A percentile compares a stretch with the other conserved stretches of the same genome.
Conservation (phyloP, 2,797 vertebrate species). For the Danio aesculapii region DNA sequence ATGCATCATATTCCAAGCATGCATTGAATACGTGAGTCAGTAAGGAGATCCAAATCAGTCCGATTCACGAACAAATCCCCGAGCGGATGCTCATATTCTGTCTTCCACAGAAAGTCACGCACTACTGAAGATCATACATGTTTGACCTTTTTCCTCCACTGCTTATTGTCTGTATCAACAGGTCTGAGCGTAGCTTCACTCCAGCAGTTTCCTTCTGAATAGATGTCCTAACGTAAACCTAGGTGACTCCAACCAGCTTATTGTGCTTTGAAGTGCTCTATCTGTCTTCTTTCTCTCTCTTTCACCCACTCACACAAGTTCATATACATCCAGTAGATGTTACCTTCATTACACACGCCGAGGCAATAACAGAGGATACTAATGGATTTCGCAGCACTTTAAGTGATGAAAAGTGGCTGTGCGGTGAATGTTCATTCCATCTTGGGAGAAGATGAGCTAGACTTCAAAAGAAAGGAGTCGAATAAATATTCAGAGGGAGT, state of each 20-base stretch:
- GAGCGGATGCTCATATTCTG: not conserved
- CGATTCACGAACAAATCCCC: constrained; percentile 6
- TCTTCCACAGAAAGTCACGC: not conserved
- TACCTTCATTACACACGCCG: constrained; percentile 34
- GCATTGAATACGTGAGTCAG: not conserved
- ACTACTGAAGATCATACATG: not conserved
- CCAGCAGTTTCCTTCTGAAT: constrained; percentile 12
- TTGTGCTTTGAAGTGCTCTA: constrained; percentile 39
- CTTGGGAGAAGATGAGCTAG: constrained; percentile 38
- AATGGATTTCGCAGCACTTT: constrained; percentile 49
- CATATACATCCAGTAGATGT: constrained; percentile 43
- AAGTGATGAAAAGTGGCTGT: constrained; percentile 44
- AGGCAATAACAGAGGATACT: constrained; percentile 28
- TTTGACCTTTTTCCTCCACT: not conserved
- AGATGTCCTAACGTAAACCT: constrained; percentile 53
- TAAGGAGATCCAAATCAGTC: not conserved
- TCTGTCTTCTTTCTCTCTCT: constrained; percentile 9
- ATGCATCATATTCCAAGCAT: not conserved
- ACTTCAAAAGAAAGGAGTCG: constrained; percentile 48
- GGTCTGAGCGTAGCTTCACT: constrained; percentile 24
- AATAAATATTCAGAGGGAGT: constrained; percentile 35
- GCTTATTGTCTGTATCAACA: constrained; percentile 20
- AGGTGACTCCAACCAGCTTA: constrained; percentile 43
- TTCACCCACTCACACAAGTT: constrained; percentile 22
- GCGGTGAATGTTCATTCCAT: constrained; percentile 23